Conservation (phyloP, 2,797 vertebrate species). For the Paramormyrops hopkinsi region DNA sequence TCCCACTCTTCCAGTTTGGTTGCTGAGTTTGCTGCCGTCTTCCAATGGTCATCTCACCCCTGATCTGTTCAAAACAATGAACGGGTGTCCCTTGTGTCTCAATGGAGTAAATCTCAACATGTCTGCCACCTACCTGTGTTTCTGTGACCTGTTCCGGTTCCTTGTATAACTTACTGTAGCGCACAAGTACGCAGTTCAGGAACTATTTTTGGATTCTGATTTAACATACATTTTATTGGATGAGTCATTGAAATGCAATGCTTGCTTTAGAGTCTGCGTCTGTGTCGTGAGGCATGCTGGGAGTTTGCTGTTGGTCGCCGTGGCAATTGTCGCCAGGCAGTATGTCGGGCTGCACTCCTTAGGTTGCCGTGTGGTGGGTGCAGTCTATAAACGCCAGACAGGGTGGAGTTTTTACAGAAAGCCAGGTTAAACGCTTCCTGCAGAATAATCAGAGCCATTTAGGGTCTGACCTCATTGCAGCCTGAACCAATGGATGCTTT, state of each 20-base stretch:
- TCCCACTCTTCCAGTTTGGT: background rate
- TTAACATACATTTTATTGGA: background rate
- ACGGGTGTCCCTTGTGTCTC: background rate
- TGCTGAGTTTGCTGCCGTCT: background rate
- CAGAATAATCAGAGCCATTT: background rate
- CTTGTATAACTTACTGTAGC: background rate
- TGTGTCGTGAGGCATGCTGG: background rate
- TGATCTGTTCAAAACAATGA: background rate
- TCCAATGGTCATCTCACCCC: background rate
- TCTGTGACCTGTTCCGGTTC: background rate
- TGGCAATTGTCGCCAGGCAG: background rate
- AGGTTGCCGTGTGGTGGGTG: background rate
- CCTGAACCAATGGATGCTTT: background rate
- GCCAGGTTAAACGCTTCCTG: background rate
- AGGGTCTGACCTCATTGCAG: background rate
- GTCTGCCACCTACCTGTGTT: background rate
- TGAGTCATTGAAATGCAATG: background rate
- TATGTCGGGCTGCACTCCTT: background rate
- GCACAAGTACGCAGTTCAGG: too few relatives aligned
- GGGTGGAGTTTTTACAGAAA: background rate
- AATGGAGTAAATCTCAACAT: background rate
- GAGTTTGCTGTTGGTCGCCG: background rate
- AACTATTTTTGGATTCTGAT: background rate
- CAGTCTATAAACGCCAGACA: background rate
- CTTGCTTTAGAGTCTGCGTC: background rate